Evolutionary conservation across 2,888 invertebrate genomes (phyloP).

Genomic region (Patella pellucida): DNA sequence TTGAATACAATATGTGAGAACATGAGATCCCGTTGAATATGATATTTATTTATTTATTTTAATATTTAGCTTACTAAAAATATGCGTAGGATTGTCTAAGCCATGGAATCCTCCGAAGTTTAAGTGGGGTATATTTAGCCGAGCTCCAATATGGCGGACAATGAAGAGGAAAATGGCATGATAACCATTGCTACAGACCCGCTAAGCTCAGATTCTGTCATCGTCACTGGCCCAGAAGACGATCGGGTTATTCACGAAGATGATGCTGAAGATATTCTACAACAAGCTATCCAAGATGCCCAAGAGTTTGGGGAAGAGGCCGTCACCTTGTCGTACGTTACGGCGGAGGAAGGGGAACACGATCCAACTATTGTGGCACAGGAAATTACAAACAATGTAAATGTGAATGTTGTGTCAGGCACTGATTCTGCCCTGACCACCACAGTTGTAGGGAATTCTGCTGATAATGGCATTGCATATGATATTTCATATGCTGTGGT

Average conservation of each 20-base stretch:
- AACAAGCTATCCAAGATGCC: conserved; percentile 64
- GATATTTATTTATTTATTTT: too few relatives aligned
- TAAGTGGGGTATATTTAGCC: not conserved
- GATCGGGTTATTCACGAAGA: conserved; percentile 28
- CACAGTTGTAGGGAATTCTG: conserved; percentile 21
- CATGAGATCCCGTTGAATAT: not conserved
- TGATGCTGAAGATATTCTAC: conserved; percentile 58
- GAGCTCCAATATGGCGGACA: conserved; percentile 64
- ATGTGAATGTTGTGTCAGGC: conserved; percentile 19
- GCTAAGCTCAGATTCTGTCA: conserved; percentile 32
- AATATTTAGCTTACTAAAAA: too few relatives aligned
- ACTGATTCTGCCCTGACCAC: conserved; percentile 25
- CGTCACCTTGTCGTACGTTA: conserved; percentile 23
- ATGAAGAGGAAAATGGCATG: conserved; percentile 45
- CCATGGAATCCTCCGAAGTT: conserved; percentile 8
- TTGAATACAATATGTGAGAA: not conserved
- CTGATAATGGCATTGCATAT: conserved; percentile 24
- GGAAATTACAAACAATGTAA: conserved; percentile 32
- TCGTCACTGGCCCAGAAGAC: conserved; percentile 32
- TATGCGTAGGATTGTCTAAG: not conserved
- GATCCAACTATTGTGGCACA: conserved; percentile 25
- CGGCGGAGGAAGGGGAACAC: conserved; percentile 21
- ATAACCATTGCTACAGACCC: conserved; percentile 43
- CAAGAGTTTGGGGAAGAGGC: conserved; percentile 34
- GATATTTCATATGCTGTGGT: conserved; percentile 26